Base-by-base conservation (phyloP, 1,140 invertebrate species). In the Drosophila suzukii region DNA sequence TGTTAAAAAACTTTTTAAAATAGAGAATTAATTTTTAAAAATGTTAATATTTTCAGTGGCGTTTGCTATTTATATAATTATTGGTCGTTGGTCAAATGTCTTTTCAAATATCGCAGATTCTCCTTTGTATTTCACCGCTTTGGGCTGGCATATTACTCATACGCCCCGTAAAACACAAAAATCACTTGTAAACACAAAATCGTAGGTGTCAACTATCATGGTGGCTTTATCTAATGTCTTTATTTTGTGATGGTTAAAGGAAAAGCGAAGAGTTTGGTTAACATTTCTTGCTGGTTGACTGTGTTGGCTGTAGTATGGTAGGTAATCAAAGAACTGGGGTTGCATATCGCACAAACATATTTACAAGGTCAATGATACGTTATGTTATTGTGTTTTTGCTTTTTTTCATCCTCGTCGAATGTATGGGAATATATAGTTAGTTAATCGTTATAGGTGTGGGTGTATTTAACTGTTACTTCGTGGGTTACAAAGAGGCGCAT, bases 341-440 rank as follows among this genome's bases (percentile, higher is more conserved):
- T 90, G 80, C 83, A 90, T 77, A 76, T 91, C 71, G 77, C 88
- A 84, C 88, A 90, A 91, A 90, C 88, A 89, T 90, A 90, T 90
- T 88, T 90, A 90, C 88, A 90, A 79, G 46, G 74, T 85, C 59
- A 65, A 78, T 61, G 68, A 60, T 61, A 78, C 47, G 39, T 75
- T 75, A 55, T 62, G 65, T 54, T 51, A 0, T 24, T 36, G 53
- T 43, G 39, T 34, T 60, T 20, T 38, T 38, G 30, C 17, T 17
- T n/a, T 32, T 36, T 44, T 11, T n/a, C 13, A 36, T 63, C 60
- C 36, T n/a, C 34, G 62, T 34, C 68, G 84, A 78, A 71, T 78
- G 75, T 81, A 41, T 74, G 55, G 66, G 38, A 53, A 68, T 68
- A 65, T 44, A 46, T 74, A 58, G 51, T 63, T 59, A 47, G 51